Conservation (phyloP, 2,113 vertebrate species). For the Pluvianellus socialis region DNA sequence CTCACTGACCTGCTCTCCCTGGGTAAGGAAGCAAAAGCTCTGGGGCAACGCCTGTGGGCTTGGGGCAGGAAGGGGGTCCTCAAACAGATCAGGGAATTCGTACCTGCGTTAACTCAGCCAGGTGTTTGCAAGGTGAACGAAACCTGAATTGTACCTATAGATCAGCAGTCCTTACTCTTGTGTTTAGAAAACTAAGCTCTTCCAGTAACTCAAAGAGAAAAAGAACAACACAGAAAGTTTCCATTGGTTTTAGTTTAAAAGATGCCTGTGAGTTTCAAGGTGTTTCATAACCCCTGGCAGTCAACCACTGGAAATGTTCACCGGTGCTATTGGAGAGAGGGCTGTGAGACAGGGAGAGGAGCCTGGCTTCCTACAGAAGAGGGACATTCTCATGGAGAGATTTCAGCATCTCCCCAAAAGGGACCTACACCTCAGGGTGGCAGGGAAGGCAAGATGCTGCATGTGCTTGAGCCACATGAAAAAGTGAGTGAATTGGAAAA, state of each 20-base stretch:
- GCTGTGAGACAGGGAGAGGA: background rate
- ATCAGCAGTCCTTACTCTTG: background rate
- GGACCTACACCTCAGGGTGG: background rate
- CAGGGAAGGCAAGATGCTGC: background rate
- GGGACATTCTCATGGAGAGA: no score
- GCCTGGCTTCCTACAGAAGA: background rate
- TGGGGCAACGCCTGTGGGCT: background rate
- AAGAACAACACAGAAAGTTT: background rate
- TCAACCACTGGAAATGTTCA: background rate
- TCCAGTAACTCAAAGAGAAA: background rate
- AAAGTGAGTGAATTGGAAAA: background rate
- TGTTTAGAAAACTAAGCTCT: background rate
- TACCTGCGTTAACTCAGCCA: background rate
- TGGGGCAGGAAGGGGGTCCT: background rate
- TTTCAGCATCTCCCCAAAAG: background rate
- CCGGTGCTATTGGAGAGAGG: background rate
- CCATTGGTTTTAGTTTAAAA: background rate
- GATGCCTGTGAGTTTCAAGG: background rate
- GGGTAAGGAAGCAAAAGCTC: slow-evolving; percentile 74
- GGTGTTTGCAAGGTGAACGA: background rate
- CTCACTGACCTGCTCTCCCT: slow-evolving; percentile 88
- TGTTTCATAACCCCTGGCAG: background rate
- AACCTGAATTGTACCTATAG: background rate
- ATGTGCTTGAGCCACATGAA: accelerated
- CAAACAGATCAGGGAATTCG: background rate